phyloP scores from a whole-genome alignment of 2,888 invertebrate genomes.

The Nesidiocoris tenuis region DNA sequence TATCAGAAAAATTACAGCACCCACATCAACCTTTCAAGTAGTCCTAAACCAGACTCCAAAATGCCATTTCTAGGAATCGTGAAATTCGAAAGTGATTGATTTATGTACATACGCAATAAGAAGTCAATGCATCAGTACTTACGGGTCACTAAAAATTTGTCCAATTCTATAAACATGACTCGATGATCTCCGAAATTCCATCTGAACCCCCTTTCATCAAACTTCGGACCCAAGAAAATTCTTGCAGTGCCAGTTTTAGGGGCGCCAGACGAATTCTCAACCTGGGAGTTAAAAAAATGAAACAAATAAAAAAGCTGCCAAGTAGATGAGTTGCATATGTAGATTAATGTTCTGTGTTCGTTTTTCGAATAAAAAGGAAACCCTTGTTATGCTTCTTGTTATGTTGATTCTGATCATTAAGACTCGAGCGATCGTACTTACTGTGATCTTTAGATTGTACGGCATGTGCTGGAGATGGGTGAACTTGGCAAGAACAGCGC shows the following conservation, averaged over 20 bases:
- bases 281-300: slow-evolving; percentile 38
- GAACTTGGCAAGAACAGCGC: slow-evolving; percentile 69
- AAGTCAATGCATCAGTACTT: slow-evolving; percentile 54
- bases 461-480: slow-evolving; percentile 76
- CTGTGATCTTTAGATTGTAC: slow-evolving; percentile 63
- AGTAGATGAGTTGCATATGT: too few relatives aligned
- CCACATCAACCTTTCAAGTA: neutral
- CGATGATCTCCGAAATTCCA: slow-evolving; percentile 66
- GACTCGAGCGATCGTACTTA: too few relatives aligned
- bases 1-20: neutral
- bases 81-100: neutral
- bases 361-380: too few relatives aligned
- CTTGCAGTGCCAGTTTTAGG: slow-evolving; percentile 63
- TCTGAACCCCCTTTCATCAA: slow-evolving; percentile 65
- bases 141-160: slow-evolving; percentile 67
- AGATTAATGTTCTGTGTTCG: neutral
- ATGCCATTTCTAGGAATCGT: too few relatives aligned
- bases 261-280: slow-evolving; percentile 51
- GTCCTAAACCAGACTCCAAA: too few relatives aligned
- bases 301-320: neutral
- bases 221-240: slow-evolving; percentile 68
- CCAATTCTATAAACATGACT: slow-evolving; percentile 68
- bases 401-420: too few relatives aligned
- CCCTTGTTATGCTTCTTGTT: too few relatives aligned
- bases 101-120: neutral